These are phyloP conservation scores for Arvicanthis niloticus DNA, from an alignment of 2,113 vertebrate genomes.

Conservation along the genomic window DNA sequence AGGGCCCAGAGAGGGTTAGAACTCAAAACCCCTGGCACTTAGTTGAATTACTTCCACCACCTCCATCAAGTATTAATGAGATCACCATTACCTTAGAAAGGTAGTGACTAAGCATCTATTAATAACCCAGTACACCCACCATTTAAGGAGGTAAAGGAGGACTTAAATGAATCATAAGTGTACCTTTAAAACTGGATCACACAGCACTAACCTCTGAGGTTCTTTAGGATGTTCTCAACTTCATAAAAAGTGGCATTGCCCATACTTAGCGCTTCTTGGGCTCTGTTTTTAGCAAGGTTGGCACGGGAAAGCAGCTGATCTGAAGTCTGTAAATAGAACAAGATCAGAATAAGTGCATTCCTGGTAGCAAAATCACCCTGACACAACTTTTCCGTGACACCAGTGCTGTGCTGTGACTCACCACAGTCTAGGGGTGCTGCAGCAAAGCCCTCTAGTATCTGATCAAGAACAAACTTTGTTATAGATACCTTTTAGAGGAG, in stretches of 20 bases:
- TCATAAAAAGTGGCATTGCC: slow-evolving; percentile 89
- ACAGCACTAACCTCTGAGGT: slow-evolving; percentile 89
- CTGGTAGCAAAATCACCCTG: neutral
- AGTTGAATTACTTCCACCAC: neutral
- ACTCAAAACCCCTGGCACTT: neutral
- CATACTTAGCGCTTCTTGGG: slow-evolving; percentile 87
- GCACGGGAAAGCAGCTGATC: slow-evolving; percentile 89
- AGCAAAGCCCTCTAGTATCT: neutral
- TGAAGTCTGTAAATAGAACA: slow-evolving; percentile 85
- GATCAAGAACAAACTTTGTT: neutral
- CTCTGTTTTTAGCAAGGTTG: slow-evolving; percentile 87
- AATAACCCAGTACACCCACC: neutral
- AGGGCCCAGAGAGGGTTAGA: neutral
- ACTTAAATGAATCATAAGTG: neutral
- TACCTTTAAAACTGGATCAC: neutral
- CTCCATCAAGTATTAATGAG: neutral
- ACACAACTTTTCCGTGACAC: neutral
- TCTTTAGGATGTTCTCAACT: slow-evolving; percentile 90
- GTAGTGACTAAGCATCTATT: neutral
- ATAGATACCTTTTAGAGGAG: neutral
- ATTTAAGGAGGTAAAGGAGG: neutral
- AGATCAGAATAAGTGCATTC: slow-evolving; percentile 20
- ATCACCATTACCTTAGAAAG: slow-evolving; percentile 15
- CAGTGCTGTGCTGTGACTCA: neutral
- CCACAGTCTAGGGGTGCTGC: neutral